phyloP scores from a whole-genome alignment of 2,888 invertebrate species.

The Cataglyphis rosenhaueri region DNA sequence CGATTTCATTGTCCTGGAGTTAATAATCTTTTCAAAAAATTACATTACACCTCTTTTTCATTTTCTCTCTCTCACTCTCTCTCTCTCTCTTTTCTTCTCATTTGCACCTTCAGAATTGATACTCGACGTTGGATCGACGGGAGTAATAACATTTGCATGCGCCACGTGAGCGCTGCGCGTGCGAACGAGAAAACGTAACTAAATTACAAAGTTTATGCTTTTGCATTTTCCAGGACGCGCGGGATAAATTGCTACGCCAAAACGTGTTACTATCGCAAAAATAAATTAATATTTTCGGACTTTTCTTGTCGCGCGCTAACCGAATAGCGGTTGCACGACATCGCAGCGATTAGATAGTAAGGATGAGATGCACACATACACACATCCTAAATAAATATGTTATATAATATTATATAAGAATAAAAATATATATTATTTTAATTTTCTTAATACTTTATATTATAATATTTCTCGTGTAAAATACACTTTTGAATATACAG shows the following conservation, averaged over 20 bases:
- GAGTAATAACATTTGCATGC: conserved; percentile 72
- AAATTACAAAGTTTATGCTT: conserved; percentile 69
- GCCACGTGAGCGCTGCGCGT: conserved; percentile 62
- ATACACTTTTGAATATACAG: neutral
- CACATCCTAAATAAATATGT: too few species aligned
- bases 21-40: conserved; percentile 11
- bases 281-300: conserved; percentile 53
- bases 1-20: conserved; percentile 26
- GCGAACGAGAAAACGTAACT: conserved; percentile 66
- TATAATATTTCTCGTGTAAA: neutral
- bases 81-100: conserved; percentile 33
- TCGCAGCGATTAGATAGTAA: conserved; percentile 38
- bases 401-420: too few species aligned
- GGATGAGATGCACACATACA: neutral
- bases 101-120: conserved; percentile 64
- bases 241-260: conserved; percentile 67
- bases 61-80: neutral
- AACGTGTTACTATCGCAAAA: conserved; percentile 63
- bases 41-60: neutral
- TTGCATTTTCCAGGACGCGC: conserved; percentile 59
- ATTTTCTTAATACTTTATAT: neutral
- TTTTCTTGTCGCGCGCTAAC: conserved; percentile 44
- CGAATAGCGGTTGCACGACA: conserved; percentile 22
- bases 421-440: neutral
- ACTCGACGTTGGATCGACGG: conserved; percentile 68